Conservation (phyloP, 2,113 vertebrate genomes). For the Reinhardtius hippoglossoides region DNA sequence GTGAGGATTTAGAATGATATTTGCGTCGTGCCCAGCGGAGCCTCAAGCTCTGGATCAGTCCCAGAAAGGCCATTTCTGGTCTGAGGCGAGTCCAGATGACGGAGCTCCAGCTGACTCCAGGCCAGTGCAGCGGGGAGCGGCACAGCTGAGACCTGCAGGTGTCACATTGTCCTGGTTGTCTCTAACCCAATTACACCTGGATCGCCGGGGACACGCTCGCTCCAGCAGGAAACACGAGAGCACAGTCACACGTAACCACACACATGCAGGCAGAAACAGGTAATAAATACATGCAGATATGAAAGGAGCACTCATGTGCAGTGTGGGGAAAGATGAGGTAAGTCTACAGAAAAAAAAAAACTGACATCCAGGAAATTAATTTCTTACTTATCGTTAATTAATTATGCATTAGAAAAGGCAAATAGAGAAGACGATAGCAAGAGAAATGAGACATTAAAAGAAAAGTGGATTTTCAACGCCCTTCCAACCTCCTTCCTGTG, state of each 20-base stretch:
- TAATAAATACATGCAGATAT: slow-evolving; percentile 24
- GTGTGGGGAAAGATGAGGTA: slow-evolving; percentile 37
- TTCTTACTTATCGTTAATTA: slow-evolving; percentile 58
- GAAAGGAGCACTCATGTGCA: neutral
- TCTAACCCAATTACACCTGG: slow-evolving; percentile 80
- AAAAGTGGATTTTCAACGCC: slow-evolving; percentile 45
- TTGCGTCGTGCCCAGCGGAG: slow-evolving; percentile 31
- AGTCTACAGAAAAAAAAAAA: slow-evolving; percentile 14
- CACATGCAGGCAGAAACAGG: slow-evolving; percentile 15
- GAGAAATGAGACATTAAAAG: slow-evolving; percentile 58
- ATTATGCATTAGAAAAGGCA: slow-evolving; percentile 64
- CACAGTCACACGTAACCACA: slow-evolving; percentile 11
- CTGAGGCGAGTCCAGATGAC: slow-evolving; percentile 67
- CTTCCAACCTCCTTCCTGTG: slow-evolving; percentile 16
- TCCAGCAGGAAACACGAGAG: slow-evolving; percentile 41
- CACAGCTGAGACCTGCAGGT: slow-evolving; percentile 77
- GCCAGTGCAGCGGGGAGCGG: slow-evolving; percentile 68
- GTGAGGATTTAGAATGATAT: slow-evolving; percentile 51
- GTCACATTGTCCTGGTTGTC: slow-evolving; percentile 79
- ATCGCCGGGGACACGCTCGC: slow-evolving; percentile 42
- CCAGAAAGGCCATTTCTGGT: slow-evolving; percentile 48
- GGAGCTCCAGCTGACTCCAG: slow-evolving; percentile 72
- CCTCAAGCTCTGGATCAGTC: slow-evolving; percentile 54
- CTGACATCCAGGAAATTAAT: slow-evolving; percentile 59
- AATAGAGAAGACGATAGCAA: slow-evolving; percentile 44